Evolutionary conservation across 1,140 invertebrate species (phyloP).

Genomic region (Helicoverpa armigera): DNA sequence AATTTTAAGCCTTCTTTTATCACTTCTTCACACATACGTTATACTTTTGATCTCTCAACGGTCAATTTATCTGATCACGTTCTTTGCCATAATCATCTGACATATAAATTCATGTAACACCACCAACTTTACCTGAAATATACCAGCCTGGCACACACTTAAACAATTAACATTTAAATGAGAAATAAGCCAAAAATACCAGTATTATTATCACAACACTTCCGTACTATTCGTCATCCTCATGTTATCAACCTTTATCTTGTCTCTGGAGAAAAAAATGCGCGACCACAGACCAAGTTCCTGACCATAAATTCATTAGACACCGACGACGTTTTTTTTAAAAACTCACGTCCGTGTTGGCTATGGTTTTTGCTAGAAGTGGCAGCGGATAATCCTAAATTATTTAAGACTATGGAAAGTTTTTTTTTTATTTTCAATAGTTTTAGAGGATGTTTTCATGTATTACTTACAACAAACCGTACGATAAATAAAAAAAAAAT

Average conservation of each 20-base stretch:
- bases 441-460: too few relatives aligned
- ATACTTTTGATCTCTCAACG: too few relatives aligned
- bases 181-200: neutral
- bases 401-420: neutral
- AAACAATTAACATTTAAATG: neutral
- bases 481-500: too few relatives aligned
- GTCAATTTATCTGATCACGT: too few relatives aligned
- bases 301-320: conserved; percentile 85
- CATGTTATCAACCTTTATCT: conserved; percentile 53
- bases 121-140: too few relatives aligned
- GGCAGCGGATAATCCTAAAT: conserved; percentile 35
- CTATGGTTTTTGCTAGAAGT: conserved; percentile 57
- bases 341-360: conserved; percentile 67
- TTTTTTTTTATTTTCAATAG: too few relatives aligned
- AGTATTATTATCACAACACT: conserved; percentile 33
- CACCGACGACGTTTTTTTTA: conserved; percentile 75
- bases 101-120: too few relatives aligned
- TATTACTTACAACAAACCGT: too few relatives aligned
- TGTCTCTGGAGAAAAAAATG: conserved; percentile 74
- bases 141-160: neutral
- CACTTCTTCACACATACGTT: too few relatives aligned
- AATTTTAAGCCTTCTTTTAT: too few relatives aligned
- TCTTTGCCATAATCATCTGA: too few relatives aligned
- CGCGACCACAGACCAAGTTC: conserved; percentile 77
- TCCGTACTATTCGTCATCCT: conserved; percentile 38